These are phyloP conservation scores for Oasisia sp. DNA, from an alignment of 2,888 invertebrate genomes.

Conservation along the genomic window DNA sequence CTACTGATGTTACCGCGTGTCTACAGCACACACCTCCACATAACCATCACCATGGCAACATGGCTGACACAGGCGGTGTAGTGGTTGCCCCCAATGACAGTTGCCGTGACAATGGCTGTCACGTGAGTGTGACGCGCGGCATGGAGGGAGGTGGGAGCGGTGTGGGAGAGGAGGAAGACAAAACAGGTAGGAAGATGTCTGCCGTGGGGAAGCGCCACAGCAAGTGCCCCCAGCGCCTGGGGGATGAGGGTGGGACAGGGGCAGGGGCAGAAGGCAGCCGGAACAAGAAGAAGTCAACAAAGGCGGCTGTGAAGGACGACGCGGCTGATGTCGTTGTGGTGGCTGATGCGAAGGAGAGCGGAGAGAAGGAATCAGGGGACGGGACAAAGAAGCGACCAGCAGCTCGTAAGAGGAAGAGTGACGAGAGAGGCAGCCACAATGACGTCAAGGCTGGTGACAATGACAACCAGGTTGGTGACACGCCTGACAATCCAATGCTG, in stretches of 20 bases:
- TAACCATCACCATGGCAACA: neutral
- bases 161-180: neutral
- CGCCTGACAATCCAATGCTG: neutral
- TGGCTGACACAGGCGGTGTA: neutral
- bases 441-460: neutral
- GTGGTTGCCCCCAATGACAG: neutral
- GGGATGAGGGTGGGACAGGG: neutral
- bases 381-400: neutral
- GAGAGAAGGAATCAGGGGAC: neutral
- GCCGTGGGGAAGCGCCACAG: conserved; percentile 1
- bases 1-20: neutral
- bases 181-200: neutral
- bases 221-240: neutral
- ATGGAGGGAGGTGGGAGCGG: neutral
- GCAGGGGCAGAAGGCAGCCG: neutral
- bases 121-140: neutral
- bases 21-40: neutral
- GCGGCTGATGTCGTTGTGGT: neutral
- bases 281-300: neutral
- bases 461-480: neutral
- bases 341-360: neutral
- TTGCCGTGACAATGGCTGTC: conserved; percentile 5
- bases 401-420: neutral
- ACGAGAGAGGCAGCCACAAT: neutral
- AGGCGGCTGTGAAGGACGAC: neutral